Conservation (phyloP, 2,888 invertebrate species). For the Amorpha juglandis region DNA sequence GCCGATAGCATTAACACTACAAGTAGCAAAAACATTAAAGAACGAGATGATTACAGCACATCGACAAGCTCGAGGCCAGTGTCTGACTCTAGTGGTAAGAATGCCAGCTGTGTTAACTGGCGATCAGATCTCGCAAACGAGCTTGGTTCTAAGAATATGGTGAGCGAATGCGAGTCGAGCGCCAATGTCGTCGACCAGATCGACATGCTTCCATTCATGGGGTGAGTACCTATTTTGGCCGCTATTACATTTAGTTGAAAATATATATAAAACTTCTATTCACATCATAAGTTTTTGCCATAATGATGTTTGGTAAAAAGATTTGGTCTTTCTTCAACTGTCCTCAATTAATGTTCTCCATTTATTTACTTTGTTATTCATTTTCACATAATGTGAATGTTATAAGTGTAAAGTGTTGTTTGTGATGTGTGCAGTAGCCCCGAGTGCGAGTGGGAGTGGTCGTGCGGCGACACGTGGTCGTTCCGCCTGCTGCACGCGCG, state of each 20-base stretch:
- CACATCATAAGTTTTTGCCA: no score
- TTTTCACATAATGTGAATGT: no score
- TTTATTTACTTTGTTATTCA: no score
- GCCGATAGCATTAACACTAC: conserved; percentile 43
- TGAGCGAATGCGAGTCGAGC: conserved; percentile 47
- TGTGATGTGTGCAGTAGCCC: conserved; percentile 45
- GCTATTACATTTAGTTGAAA: not conserved
- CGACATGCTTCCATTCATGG: conserved; percentile 71
- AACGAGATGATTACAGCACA: conserved; percentile 28
- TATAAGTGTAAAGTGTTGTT: not conserved
- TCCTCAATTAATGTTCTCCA: no score
- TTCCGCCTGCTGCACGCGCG: conserved; percentile 65
- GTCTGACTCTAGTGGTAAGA: not conserved
- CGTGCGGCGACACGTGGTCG: conserved; percentile 57
- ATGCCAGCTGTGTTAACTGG: conserved; percentile 42
- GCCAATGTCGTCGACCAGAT: conserved; percentile 64
- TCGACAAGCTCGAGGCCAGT: not conserved
- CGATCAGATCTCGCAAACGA: conserved; percentile 40
- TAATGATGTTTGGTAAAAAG: no score
- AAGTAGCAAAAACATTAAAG: conserved; percentile 51
- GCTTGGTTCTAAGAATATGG: conserved; percentile 39
- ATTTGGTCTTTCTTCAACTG: not conserved
- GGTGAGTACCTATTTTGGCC: conserved; percentile 54
- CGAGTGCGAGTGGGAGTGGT: conserved; percentile 70
- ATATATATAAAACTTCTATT: not conserved